Conservation (phyloP, 1,140 invertebrate species). For the Brachionus asplanchnoidis region DNA sequence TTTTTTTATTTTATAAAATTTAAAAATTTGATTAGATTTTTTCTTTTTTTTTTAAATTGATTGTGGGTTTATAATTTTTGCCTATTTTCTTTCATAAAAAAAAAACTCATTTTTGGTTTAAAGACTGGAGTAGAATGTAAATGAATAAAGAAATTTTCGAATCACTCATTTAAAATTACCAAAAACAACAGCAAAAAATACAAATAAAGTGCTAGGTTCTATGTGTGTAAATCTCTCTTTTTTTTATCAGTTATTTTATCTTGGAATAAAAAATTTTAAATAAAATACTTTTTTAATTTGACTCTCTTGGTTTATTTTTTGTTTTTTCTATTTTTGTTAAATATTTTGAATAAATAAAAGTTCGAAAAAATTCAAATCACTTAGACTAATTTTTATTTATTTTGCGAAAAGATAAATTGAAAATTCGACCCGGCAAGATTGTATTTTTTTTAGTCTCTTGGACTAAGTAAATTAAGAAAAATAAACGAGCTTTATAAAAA, state of each 20-base stretch:
- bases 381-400: too few species aligned
- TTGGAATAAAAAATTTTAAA: conserved; percentile 2
- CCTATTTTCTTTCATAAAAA: not conserved
- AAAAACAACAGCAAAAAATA: not conserved
- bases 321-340: not conserved
- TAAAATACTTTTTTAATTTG: not conserved
- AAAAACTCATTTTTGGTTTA: not conserved
- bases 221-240: not conserved
- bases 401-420: too few species aligned
- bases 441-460: too few species aligned
- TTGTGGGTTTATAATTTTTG: not conserved
- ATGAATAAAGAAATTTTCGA: not conserved
- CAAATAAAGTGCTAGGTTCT: not conserved
- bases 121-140: not conserved
- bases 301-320: not conserved
- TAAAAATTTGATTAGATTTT: not conserved
- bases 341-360: not conserved
- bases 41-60: not conserved
- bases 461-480: too few species aligned
- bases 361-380: too few species aligned
- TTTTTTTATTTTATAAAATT: not conserved
- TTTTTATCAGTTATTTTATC: conserved; percentile 32
- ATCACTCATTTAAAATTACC: not conserved
- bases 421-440: too few species aligned
- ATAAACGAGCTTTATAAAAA: too few species aligned